Base-by-base conservation (phyloP, 1,140 invertebrate species). In the Myzus persicae region DNA sequence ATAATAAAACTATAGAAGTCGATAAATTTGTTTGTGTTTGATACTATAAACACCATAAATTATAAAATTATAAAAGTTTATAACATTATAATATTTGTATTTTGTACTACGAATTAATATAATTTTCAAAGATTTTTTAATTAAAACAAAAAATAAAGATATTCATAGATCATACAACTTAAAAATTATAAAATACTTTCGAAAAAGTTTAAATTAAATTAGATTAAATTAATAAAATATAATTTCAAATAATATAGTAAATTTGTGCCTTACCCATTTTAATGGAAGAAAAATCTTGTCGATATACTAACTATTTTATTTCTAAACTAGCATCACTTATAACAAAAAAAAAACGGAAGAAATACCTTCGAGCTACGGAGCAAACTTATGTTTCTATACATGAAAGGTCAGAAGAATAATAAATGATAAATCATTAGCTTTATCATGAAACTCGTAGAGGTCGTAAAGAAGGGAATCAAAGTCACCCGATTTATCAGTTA, bases 401-500 rank as follows among this genome's bases (percentile, higher is more conserved):
- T 42, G 76, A 84, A 85, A 93, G 91, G 91, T 93, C 91, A 93
- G 36, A 51, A 36, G 20, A 84, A 84, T 40, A 93, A 84, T 93
- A 93, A 93, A 93, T 84, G 81, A 93, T 93, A 93, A 85, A 84
- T 93, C 76, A 84, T 40, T 54, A 18, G 40, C 81, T 51, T 93
- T 93, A 93, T 93, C 91, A 9, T 51, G 46, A 82, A 84, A 85
- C 44, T 82, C 46, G 91, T 93, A 93, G 91, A 93, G 91, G 91
- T 93, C 91, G 91, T 85, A 84, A 93, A 85, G 91, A 82, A 93
- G 76, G 44, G 91, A 85, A 48, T 85, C 91, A 93, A 93, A 93
- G 91, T 93, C 91, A 93, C 81, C 91, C 91, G 91, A 93, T 93
- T 93, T 93, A 93, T 93, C 91, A 85, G 91, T 93, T 93, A 93